phyloP scores from a whole-genome alignment of 2,888 invertebrate genomes.

The Nephrotoma flavescens region DNA sequence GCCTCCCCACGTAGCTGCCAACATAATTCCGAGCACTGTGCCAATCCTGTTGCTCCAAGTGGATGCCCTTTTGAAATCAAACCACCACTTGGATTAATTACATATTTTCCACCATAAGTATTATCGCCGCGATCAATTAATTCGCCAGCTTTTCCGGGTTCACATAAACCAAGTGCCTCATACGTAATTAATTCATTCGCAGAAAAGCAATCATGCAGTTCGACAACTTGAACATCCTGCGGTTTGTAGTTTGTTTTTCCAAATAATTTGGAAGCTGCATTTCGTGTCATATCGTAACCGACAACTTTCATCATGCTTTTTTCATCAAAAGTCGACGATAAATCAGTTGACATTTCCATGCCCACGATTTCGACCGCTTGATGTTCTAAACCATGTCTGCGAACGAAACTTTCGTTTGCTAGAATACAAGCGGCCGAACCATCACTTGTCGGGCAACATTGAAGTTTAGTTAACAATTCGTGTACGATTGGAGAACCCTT shows the following conservation, averaged over 20 bases:
- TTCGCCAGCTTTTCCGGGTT: constrained; percentile 77
- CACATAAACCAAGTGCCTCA: constrained; percentile 87
- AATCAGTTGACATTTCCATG: constrained; percentile 94
- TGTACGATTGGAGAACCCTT: constrained; percentile 74
- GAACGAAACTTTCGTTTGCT: constrained; percentile 84
- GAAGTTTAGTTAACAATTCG: constrained; percentile 86
- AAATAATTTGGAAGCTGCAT: constrained; percentile 63
- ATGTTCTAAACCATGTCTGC: constrained; percentile 59
- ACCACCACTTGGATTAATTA: constrained; percentile 99
- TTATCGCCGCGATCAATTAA: constrained; percentile 90
- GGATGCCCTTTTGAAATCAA: constrained; percentile 98
- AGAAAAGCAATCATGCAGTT: constrained; percentile 96
- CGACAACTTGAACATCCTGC: constrained; percentile 86
- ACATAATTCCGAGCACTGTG: constrained; percentile 64
- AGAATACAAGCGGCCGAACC: constrained; percentile 91
- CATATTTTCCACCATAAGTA: constrained; percentile 92
- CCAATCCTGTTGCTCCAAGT: constrained; percentile 84
- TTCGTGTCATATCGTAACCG: constrained; percentile 87
- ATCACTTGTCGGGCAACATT: constrained; percentile 97
- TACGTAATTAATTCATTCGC: constrained; percentile 95
- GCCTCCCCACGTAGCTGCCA: constrained; percentile 47
- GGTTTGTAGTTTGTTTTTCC: constrained; percentile 59
- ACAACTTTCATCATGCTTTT: constrained; percentile 35
- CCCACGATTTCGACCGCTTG: constrained; percentile 94
- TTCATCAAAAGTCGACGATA: constrained; percentile 65